Evolutionary conservation across 2,888 invertebrate genomes (phyloP).

Genomic region (Drosophila ustulata): DNA sequence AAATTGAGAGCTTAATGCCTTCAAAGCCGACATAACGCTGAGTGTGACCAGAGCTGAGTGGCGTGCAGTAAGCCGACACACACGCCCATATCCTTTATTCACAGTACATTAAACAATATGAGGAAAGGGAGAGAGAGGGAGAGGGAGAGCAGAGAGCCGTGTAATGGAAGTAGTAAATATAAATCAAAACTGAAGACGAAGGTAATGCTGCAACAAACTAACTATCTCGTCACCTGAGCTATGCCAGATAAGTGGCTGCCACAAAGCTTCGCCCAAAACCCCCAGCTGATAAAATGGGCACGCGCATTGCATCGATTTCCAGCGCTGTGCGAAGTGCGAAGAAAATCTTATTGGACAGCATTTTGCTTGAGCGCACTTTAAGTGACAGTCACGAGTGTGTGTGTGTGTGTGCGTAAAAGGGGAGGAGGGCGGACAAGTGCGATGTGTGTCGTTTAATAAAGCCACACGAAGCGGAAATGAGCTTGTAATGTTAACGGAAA

Average conservation of each 20-base stretch:
- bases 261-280: conserved; percentile 11
- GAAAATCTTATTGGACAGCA: conserved; percentile 55
- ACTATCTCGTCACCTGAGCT: conserved; percentile 40
- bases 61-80: conserved; percentile 1
- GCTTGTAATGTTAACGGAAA: conserved; percentile 80
- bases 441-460: conserved; percentile 66
- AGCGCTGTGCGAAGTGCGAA: conserved; percentile 13
- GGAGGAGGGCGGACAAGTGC: conserved; percentile 4
- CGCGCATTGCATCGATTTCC: conserved; percentile 48
- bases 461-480: conserved; percentile 79
- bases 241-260: conserved; percentile 40
- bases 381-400: conserved; percentile 58
- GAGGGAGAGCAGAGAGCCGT: background rate
- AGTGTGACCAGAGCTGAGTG: conserved; percentile 11
- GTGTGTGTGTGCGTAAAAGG: conserved; percentile 5
- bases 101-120: conserved; percentile 37
- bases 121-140: background rate
- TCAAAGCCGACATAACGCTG: background rate
- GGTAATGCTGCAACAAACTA: conserved; percentile 3
- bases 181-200: conserved; percentile 7
- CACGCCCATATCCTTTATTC: background rate
- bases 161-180: background rate
- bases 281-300: conserved; percentile 34
- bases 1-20: background rate
- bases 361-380: conserved; percentile 70